Base-by-base conservation (phyloP, 2,888 invertebrate genomes). In the Eupithecia centaureata region DNA sequence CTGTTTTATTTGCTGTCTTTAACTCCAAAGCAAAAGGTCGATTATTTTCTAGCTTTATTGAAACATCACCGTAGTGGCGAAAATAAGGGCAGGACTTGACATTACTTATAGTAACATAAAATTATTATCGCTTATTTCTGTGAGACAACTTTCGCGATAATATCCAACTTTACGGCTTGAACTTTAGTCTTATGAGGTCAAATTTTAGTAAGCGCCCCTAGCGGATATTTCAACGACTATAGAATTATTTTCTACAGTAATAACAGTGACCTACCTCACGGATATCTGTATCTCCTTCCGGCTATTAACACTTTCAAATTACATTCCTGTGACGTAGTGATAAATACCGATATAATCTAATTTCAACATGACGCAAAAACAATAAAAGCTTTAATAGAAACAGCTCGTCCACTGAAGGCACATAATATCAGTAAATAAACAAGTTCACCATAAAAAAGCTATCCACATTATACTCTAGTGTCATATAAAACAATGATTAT, bases 391-490 rank as follows among this genome's bases (percentile, higher is more conserved):
- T 76, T 68, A 79, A 82, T 85, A 82, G 80, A 80, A 83, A 83
- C 86, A 86, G 82, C 82, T 84, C 82, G 79, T 86, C 82, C 85
- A 84, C 80, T 78, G 84, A 91, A 92, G 92, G 92, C 92, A 92
- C 92, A 83, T 89, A 87, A 86, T 85, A 86, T 86, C 84, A 77
- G 80, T 88, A 89, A 88, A 83, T 76, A 79, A 86, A 76, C 56
- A 77, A 74, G 75, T 73, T 73, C 66, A 76, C 74, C 71, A 88
- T 90, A 89, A 92, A 91, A 91, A 92, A 91, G 90, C 91, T 91
- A 90, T 88, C 15, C 80, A 85, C 81, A 90, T 84, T 86, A 81
- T 84, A 80, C 77, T 82, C 82, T 82, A 81, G 77, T 82, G 84
- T 82, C 77, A 78, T 78, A 83, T 72, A 82, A 80, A 82, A 83